These are phyloP conservation scores for Hippopotamus amphibius DNA, from an alignment of 2,113 vertebrate species.

Conservation along the genomic window DNA sequence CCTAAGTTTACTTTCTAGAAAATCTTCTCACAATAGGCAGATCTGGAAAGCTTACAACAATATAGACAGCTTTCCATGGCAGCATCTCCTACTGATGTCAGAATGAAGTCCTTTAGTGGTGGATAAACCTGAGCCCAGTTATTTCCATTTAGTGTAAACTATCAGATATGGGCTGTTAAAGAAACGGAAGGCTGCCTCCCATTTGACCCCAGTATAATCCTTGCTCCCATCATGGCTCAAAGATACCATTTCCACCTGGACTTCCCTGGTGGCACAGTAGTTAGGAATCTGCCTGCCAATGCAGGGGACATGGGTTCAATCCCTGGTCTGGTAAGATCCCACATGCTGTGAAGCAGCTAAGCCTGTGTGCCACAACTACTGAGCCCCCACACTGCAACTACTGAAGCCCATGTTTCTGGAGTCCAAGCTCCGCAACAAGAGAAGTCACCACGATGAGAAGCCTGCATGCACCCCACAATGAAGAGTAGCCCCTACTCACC, in stretches of 20 bases:
- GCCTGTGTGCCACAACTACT: too few species aligned
- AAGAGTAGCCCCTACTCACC: too few species aligned
- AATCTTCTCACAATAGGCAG: not conserved
- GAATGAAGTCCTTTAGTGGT: not conserved
- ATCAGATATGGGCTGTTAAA: not conserved
- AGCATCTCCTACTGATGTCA: not conserved
- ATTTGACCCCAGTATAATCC: not conserved
- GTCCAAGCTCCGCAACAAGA: too few species aligned
- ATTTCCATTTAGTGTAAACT: not conserved
- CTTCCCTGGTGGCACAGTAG: too few species aligned
- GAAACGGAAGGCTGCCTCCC: not conserved
- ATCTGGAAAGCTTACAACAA: not conserved
- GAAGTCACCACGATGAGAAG: too few species aligned
- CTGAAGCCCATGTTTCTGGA: too few species aligned
- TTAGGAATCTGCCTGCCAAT: too few species aligned
- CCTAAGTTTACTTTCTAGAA: not conserved
- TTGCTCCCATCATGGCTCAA: not conserved
- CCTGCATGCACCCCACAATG: too few species aligned
- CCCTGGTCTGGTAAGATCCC: too few species aligned
- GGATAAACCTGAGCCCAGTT: not conserved
- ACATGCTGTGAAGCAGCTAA: too few species aligned
- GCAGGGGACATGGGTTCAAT: too few species aligned
- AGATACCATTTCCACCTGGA: not conserved
- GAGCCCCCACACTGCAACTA: too few species aligned
- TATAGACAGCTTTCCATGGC: not conserved